phyloP scores from a whole-genome alignment of 2,797 vertebrate species.

The Apodemus agrarius region DNA sequence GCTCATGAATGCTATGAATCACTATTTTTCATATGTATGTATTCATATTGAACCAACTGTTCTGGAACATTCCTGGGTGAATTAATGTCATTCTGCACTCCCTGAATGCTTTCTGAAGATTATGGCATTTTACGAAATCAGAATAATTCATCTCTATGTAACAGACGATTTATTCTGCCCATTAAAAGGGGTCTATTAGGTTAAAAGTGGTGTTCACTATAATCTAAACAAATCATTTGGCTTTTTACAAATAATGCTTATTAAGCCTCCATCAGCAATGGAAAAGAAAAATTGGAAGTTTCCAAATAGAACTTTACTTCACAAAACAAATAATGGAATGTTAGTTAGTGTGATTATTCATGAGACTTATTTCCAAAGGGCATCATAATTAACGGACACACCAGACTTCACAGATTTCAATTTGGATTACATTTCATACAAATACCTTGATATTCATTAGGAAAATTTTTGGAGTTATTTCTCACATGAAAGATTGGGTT shows the following conservation, averaged over 20 bases:
- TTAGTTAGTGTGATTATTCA: constrained; percentile 71
- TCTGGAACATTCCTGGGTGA: constrained; percentile 54
- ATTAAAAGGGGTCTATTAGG: constrained; percentile 74
- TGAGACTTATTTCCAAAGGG: constrained; percentile 75
- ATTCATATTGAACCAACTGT: constrained; percentile 39
- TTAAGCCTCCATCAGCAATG: constrained; percentile 60
- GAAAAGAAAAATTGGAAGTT: constrained; percentile 61
- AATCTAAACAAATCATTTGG: constrained; percentile 80
- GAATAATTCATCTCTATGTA: constrained; percentile 80
- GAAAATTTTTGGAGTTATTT: constrained; percentile 81
- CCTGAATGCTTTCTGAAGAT: constrained; percentile 59
- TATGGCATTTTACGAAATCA: constrained; percentile 71
- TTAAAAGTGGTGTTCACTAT: constrained; percentile 66
- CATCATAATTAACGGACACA: constrained; percentile 76
- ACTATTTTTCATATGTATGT: constrained; percentile 50
- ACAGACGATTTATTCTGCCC: constrained; percentile 71
- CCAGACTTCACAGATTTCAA: constrained; percentile 60
- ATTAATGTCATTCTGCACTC: constrained; percentile 57
- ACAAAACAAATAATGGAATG: constrained; percentile 61
- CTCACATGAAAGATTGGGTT: constrained; percentile 75
- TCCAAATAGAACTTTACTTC: constrained; percentile 73
- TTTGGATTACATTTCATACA: constrained; percentile 76
- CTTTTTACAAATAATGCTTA: constrained; percentile 62
- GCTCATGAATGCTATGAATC: not conserved
- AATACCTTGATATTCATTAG: constrained; percentile 80